Evolutionary conservation across 1,140 invertebrate species (phyloP).

Genomic region (Zaprionus ghesquierei): DNA sequence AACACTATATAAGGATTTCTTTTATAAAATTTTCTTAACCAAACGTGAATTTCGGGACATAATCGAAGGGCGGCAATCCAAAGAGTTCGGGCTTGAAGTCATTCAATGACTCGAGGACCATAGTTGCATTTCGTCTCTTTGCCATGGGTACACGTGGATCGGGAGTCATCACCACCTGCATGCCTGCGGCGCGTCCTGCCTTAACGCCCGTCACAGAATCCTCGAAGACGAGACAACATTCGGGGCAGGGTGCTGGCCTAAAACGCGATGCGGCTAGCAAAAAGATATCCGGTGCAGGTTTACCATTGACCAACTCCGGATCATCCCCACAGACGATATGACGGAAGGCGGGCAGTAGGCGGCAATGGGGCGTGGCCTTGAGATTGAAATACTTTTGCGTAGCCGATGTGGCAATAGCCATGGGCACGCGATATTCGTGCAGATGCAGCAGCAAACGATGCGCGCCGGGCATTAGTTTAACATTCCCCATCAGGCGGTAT

Average conservation of each 20-base stretch:
- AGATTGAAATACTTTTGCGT: conserved; percentile 85
- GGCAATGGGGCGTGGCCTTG: conserved; percentile 89
- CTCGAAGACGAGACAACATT: conserved; percentile 94
- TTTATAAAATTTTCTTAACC: conserved; percentile 1
- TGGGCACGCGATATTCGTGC: conserved; percentile 89
- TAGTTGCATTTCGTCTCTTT: conserved; percentile 86
- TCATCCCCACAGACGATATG: conserved; percentile 94
- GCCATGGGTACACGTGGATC: conserved; percentile 86
- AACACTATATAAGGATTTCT: neutral
- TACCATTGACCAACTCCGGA: conserved; percentile 89
- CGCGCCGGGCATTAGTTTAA: conserved; percentile 86
- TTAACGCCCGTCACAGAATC: conserved; percentile 94
- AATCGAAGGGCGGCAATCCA: conserved; percentile 87
- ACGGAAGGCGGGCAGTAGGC: conserved; percentile 89
- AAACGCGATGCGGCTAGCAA: conserved; percentile 92
- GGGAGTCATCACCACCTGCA: conserved; percentile 95
- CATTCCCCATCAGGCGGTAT: neutral
- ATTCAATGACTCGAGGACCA: conserved; percentile 88
- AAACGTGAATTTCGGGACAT: conserved; percentile 14
- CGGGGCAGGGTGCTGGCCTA: conserved; percentile 87
- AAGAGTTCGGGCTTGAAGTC: conserved; percentile 93
- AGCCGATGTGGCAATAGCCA: conserved; percentile 94
- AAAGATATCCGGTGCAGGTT: conserved; percentile 97
- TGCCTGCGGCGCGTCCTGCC: conserved; percentile 90
- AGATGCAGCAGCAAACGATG: conserved; percentile 91